phyloP scores from a whole-genome alignment of 2,888 invertebrate species.

The Nomada goodeniana region DNA sequence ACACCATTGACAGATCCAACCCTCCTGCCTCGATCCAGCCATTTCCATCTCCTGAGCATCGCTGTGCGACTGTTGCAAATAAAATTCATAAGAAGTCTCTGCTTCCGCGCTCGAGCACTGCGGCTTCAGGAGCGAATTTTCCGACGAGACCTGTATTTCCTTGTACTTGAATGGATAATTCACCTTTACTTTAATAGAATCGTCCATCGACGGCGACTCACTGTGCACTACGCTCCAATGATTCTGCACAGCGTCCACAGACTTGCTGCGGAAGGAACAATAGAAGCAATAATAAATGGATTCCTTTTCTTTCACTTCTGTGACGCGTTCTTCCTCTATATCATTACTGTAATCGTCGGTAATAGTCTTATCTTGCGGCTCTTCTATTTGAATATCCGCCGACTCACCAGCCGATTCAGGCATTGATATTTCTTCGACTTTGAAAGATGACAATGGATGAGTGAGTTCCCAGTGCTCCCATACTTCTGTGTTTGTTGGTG shows the following conservation, averaged over 20 bases:
- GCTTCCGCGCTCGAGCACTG: constrained; percentile 22
- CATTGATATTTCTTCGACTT: constrained; percentile 56
- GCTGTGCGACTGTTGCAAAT: constrained; percentile 28
- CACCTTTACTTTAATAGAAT: constrained; percentile 31
- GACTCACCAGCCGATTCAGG: constrained; percentile 34
- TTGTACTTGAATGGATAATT: constrained; percentile 73
- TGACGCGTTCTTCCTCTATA: constrained; percentile 67
- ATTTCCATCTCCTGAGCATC: constrained; percentile 10
- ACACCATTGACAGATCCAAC: constrained; percentile 80
- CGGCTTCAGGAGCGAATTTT: not conserved
- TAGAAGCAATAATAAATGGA: constrained; percentile 77
- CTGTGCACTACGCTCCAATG: constrained; percentile 79
- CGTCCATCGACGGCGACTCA: constrained; percentile 18
- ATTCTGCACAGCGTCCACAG: constrained; percentile 70
- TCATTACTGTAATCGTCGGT: constrained; percentile 72
- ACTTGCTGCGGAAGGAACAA: constrained; percentile 74
- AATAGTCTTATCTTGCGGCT: constrained; percentile 21
- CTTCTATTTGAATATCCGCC: constrained; percentile 1
- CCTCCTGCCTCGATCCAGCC: constrained; percentile 41
- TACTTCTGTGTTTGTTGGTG: constrained; percentile 74
- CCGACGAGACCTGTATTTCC: constrained; percentile 46
- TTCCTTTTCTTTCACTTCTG: constrained; percentile 38
- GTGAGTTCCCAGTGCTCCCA: constrained; percentile 78
- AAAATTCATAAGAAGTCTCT: constrained; percentile 38
- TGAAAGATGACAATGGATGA: constrained; percentile 75